Evolutionary conservation across 2,797 vertebrate genomes (phyloP).

Genomic region (Xenentodon cancila): DNA sequence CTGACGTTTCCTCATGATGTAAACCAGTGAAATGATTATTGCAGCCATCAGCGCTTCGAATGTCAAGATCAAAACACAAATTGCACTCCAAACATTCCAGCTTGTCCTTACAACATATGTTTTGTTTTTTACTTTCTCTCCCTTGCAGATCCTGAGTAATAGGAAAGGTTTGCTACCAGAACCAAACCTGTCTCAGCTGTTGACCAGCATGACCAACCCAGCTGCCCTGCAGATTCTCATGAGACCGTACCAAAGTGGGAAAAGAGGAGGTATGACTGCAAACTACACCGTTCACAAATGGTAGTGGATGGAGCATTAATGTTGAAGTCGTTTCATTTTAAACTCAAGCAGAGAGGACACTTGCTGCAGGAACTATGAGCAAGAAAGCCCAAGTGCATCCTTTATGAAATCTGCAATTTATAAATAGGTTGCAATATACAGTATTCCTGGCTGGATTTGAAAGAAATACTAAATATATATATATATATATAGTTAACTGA

Average conservation of each 20-base stretch:
- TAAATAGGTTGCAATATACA: too few species aligned
- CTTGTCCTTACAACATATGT: conserved; percentile 23
- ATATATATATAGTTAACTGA: too few species aligned
- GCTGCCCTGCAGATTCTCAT: conserved; percentile 94
- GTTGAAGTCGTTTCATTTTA: too few species aligned
- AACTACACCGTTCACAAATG: neutral
- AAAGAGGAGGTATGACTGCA: conserved; percentile 83
- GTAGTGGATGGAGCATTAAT: neutral
- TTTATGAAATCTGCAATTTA: too few species aligned
- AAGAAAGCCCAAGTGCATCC: too few species aligned
- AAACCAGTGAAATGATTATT: conserved; percentile 70
- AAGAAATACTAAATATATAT: too few species aligned
- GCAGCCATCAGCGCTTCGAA: conserved; percentile 56
- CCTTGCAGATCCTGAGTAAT: conserved; percentile 88
- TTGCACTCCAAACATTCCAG: conserved; percentile 9
- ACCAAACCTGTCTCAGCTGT: conserved; percentile 91
- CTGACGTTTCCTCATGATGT: conserved; percentile 68
- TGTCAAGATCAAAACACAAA: conserved; percentile 65
- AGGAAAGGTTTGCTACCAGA: conserved; percentile 94
- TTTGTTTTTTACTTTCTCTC: conserved; percentile 8
- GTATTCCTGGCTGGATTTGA: too few species aligned
- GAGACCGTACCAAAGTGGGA: conserved; percentile 88
- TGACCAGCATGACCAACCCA: conserved; percentile 95
- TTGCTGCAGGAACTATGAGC: too few species aligned
- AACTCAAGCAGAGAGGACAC: too few species aligned